Evolutionary conservation across 2,797 vertebrate genomes (phyloP).

Genomic region (Crypturellus tataupa): DNA sequence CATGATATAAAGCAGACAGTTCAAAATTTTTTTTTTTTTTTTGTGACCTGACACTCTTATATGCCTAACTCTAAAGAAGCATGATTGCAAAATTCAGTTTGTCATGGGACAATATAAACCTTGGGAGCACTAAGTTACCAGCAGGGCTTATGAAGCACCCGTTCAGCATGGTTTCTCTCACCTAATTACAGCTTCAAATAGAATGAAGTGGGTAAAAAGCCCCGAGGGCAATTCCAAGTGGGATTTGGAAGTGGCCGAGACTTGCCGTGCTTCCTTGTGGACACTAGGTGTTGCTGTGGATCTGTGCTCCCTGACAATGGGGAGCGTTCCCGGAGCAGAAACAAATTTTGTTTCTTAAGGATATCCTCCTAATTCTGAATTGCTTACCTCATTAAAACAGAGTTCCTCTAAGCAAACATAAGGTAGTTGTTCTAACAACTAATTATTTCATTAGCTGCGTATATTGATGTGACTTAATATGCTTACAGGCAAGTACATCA

Average conservation of each 20-base stretch:
- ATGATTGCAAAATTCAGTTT: neutral
- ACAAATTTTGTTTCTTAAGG: neutral
- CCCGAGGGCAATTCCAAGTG: neutral
- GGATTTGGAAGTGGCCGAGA: neutral
- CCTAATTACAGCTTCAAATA: too few species aligned
- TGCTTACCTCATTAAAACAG: neutral
- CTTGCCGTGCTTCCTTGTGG: neutral
- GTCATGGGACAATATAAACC: neutral
- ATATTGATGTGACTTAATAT: neutral
- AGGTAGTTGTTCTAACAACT: neutral
- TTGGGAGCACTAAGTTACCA: neutral
- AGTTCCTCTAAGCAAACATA: neutral
- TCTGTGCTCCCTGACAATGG: neutral
- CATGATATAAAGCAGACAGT: neutral
- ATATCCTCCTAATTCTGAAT: neutral
- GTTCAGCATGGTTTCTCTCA: neutral
- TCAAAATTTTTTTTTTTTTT: neutral
- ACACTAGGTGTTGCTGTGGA: conserved; percentile 67
- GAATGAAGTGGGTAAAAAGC: rapidly evolving
- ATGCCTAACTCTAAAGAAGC: neutral
- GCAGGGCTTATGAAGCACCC: rapidly evolving
- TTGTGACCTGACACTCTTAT: neutral
- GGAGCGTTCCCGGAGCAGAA: neutral
- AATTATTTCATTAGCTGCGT: neutral
- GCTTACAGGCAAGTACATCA: neutral